phyloP scores from a whole-genome alignment of 1,140 invertebrate genomes.

The Heliconius hermathena region DNA sequence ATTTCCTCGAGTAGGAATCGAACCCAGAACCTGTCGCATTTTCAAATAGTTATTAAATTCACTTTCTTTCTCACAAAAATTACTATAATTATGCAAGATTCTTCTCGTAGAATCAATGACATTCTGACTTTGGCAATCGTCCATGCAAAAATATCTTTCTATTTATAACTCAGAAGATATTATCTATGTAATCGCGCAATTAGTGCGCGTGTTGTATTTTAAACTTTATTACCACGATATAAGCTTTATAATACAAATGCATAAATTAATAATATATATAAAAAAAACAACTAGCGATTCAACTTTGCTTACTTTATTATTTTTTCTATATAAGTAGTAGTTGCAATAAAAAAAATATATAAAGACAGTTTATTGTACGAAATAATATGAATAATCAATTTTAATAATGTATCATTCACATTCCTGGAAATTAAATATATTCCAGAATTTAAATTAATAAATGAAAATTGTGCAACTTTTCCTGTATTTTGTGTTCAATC shows the following conservation, averaged over 20 bases:
- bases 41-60: too few relatives aligned
- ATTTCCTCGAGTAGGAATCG: too few relatives aligned
- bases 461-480: too few relatives aligned
- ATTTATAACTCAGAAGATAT: slow-evolving; percentile 25
- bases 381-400: background rate
- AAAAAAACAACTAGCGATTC: background rate
- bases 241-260: background rate
- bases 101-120: slow-evolving; percentile 16
- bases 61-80: background rate
- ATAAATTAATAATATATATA: background rate
- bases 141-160: slow-evolving; percentile 41
- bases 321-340: too few relatives aligned
- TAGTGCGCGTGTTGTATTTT: slow-evolving; percentile 24
- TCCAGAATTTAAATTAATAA: background rate
- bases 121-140: slow-evolving; percentile 37
- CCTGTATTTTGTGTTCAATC: too few relatives aligned
- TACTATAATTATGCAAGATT: slow-evolving; percentile 11
- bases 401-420: background rate
- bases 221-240: background rate
- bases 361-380: background rate
- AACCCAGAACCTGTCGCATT: too few relatives aligned
- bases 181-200: slow-evolving; percentile 31
- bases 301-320: background rate
- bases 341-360: too few relatives aligned
- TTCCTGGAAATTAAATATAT: background rate